phyloP scores from a whole-genome alignment of 2,797 vertebrate species.

The Protonibea diacanthus region DNA sequence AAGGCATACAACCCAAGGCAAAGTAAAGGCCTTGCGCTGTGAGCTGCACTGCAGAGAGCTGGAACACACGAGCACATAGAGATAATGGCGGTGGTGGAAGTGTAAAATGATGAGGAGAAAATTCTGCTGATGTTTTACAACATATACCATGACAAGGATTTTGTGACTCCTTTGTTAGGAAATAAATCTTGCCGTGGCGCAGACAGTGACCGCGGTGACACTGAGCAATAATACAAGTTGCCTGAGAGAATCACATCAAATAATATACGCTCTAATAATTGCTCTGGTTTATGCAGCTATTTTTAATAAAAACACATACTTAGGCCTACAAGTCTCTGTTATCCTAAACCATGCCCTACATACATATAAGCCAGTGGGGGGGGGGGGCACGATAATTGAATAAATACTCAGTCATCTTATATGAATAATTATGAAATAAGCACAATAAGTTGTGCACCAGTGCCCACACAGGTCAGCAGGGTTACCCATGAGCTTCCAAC shows the following conservation, averaged over 20 bases:
- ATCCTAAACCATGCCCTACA: slow-evolving; percentile 37
- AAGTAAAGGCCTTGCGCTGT: slow-evolving; percentile 44
- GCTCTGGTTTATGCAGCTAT: slow-evolving; percentile 70
- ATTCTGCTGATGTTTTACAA: slow-evolving; percentile 42
- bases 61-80: slow-evolving; percentile 41
- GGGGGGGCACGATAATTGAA: slow-evolving; percentile 45
- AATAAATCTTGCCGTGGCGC: slow-evolving; percentile 26
- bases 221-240: slow-evolving; percentile 73
- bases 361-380: slow-evolving; percentile 54
- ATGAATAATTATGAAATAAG: slow-evolving; percentile 57
- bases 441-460: slow-evolving; percentile 30
- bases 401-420: slow-evolving; percentile 52
- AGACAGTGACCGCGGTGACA: slow-evolving; percentile 66
- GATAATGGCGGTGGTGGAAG: slow-evolving; percentile 41
- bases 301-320: slow-evolving; percentile 49
- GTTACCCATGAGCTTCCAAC: slow-evolving; percentile 22
- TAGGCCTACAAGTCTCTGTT: slow-evolving; percentile 34
- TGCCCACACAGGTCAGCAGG: slow-evolving; percentile 51
- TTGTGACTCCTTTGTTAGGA: slow-evolving; percentile 44
- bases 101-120: slow-evolving; percentile 50
- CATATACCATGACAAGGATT: slow-evolving; percentile 42
- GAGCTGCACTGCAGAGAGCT: slow-evolving; percentile 38
- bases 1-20: slow-evolving; percentile 66
- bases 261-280: slow-evolving; percentile 81
- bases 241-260: slow-evolving; percentile 78